Evolutionary conservation across 2,888 invertebrate species (phyloP).

Genomic region (Girardia tigrina): DNA sequence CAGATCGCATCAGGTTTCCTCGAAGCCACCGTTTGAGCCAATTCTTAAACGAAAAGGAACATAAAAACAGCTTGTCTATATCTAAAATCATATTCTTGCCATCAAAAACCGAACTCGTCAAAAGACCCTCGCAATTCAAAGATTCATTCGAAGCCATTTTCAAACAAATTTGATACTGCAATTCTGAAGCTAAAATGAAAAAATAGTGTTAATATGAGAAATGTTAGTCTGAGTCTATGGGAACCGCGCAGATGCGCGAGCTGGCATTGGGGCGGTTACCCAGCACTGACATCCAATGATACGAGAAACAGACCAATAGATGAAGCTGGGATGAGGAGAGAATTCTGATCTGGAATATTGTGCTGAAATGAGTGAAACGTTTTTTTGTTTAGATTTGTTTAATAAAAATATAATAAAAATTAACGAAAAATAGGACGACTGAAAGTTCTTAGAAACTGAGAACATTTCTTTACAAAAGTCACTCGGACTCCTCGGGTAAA

Average conservation of each 20-base stretch:
- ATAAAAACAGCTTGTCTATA: neutral
- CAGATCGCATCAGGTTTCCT: slow-evolving; percentile 51
- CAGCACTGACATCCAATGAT: neutral
- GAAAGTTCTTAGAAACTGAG: too few species aligned
- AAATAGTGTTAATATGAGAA: neutral
- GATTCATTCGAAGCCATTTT: neutral
- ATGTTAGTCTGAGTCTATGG: neutral
- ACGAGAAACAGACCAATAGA: neutral
- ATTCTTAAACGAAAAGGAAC: neutral
- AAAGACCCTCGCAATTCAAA: neutral
- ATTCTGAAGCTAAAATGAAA: neutral
- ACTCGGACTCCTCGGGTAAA: neutral
- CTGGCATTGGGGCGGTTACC: neutral
- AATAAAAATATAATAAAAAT: too few species aligned
- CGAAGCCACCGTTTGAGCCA: neutral
- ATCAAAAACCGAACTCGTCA: neutral
- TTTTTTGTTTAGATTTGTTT: too few species aligned
- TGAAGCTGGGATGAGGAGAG: too few species aligned
- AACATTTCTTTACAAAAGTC: too few species aligned
- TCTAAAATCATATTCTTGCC: neutral
- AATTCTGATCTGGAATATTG: too few species aligned
- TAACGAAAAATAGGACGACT: too few species aligned
- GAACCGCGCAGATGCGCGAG: neutral
- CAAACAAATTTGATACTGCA: neutral
- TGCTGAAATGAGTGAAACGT: too few species aligned